Conservation (phyloP, 2,797 vertebrate species). For the Aselliscus stoliczkanus region DNA sequence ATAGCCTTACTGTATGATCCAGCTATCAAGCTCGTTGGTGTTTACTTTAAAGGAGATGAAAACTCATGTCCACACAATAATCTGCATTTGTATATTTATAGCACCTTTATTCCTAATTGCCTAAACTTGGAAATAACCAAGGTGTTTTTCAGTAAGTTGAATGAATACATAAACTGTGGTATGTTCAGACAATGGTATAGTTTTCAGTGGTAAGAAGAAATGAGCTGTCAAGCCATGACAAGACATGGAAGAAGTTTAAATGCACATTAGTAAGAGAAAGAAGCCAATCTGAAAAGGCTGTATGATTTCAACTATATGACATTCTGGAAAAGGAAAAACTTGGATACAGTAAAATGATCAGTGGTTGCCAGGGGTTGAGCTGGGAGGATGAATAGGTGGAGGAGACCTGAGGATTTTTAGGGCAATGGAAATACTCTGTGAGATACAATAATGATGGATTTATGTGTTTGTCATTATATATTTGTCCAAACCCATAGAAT, state of each 20-base stretch:
- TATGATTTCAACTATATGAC: neutral
- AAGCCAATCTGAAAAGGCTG: neutral
- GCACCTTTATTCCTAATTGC: neutral
- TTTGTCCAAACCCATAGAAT: neutral
- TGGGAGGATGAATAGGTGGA: neutral
- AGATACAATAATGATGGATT: neutral
- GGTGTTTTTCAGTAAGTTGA: neutral
- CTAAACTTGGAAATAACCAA: neutral
- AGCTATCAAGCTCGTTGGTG: neutral
- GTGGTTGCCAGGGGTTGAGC: neutral
- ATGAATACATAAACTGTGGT: neutral
- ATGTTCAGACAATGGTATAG: neutral
- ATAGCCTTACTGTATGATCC: neutral
- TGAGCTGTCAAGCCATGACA: neutral
- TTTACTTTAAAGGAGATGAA: neutral
- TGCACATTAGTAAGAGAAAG: neutral
- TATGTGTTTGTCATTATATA: neutral
- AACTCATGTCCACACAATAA: neutral
- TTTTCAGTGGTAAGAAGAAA: neutral
- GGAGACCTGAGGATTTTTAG: neutral
- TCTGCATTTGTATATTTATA: neutral
- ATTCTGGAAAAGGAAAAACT: neutral
- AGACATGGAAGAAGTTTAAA: neutral
- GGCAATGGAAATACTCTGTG: neutral
- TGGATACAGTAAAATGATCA: neutral